Evolutionary conservation across 1,140 invertebrate species (phyloP).

Genomic region (Bombus superbus): DNA sequence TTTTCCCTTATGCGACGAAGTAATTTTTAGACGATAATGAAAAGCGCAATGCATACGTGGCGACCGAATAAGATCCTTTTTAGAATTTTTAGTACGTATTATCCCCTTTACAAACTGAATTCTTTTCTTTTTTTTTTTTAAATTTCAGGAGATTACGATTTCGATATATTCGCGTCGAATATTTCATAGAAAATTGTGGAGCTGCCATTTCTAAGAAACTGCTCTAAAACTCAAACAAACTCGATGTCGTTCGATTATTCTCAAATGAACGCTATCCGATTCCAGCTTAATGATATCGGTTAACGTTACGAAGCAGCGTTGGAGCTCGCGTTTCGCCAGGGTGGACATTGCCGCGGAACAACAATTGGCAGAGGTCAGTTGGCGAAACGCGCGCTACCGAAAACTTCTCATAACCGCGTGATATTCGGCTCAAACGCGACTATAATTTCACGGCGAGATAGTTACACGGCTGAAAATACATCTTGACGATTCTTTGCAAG

Average conservation of each 20-base stretch:
- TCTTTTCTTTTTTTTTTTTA: too few relatives aligned
- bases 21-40: neutral
- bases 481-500: constrained; percentile 28
- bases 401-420: neutral
- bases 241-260: neutral
- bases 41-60: too few relatives aligned
- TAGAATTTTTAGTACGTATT: too few relatives aligned
- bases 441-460: neutral
- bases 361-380: neutral
- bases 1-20: neutral
- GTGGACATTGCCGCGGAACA: neutral
- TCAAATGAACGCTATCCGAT: neutral
- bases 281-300: neutral
- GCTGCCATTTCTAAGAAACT: too few relatives aligned
- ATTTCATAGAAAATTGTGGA: neutral
- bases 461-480: neutral
- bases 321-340: neutral
- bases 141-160: too few relatives aligned
- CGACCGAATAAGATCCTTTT: too few relatives aligned
- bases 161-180: neutral
- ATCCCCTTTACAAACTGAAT: too few relatives aligned
- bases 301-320: neutral
- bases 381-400: neutral
- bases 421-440: neutral
- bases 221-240: neutral